These are phyloP conservation scores for Pardosa pseudoannulata DNA, from an alignment of 2,888 invertebrate genomes.

Conservation along the genomic window DNA sequence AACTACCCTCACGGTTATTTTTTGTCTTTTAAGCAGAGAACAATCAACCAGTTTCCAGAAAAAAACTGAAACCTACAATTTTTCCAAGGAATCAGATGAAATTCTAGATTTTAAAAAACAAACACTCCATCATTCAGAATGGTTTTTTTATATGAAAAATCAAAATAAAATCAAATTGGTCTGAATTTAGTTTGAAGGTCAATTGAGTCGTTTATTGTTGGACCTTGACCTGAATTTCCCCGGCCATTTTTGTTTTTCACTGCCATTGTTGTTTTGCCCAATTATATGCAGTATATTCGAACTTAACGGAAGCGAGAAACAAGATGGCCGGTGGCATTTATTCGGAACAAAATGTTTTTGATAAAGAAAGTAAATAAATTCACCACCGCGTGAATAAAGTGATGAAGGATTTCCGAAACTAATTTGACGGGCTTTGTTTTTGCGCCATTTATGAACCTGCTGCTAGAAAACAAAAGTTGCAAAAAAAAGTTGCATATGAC, in stretches of 20 bases:
- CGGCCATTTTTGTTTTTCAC: slow-evolving; percentile 23
- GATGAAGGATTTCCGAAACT: slow-evolving; percentile 48
- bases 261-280: slow-evolving; percentile 48
- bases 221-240: slow-evolving; percentile 66
- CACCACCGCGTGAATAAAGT: slow-evolving; percentile 28
- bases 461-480: too few species aligned
- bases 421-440: slow-evolving; percentile 9
- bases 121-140: slow-evolving; percentile 17
- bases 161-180: slow-evolving; percentile 27
- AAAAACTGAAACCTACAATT: too few species aligned
- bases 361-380: background rate
- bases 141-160: slow-evolving; percentile 1
- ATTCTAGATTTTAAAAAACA: too few species aligned
- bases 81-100: too few species aligned
- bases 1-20: too few species aligned
- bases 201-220: slow-evolving; percentile 53
- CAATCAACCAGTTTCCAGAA: too few species aligned
- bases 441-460: background rate
- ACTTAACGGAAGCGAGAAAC: slow-evolving; percentile 26
- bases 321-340: slow-evolving; percentile 27
- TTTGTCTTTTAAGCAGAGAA: too few species aligned
- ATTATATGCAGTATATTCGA: slow-evolving; percentile 45
- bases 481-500: too few species aligned
- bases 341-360: slow-evolving; percentile 35
- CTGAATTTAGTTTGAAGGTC: slow-evolving; percentile 53